phyloP scores from a whole-genome alignment of 2,113 vertebrate species.

The Cyanistes caeruleus region DNA sequence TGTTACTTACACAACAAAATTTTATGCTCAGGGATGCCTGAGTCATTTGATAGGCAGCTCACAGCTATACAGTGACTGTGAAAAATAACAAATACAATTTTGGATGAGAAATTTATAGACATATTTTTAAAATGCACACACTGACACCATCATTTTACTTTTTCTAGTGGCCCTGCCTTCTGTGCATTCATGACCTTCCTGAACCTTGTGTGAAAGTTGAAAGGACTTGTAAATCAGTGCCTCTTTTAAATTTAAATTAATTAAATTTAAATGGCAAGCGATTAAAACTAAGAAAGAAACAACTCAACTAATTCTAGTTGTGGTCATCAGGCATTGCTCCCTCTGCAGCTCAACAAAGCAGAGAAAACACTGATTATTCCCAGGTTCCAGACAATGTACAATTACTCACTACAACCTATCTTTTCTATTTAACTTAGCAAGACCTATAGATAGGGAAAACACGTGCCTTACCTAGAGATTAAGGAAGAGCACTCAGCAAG shows the following conservation, averaged over 20 bases:
- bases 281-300: slow-evolving; percentile 25
- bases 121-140: neutral
- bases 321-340: neutral
- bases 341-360: neutral
- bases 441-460: neutral
- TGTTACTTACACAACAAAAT: neutral
- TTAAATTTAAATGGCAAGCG: neutral
- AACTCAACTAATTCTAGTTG: neutral
- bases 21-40: neutral
- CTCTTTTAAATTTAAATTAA: neutral
- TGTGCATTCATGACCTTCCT: neutral
- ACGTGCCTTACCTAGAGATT: neutral
- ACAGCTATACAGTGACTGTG: neutral
- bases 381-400: neutral
- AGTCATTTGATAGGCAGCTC: slow-evolving; percentile 5
- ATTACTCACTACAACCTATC: neutral
- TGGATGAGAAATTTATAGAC: neutral
- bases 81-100: neutral
- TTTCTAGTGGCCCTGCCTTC: neutral
- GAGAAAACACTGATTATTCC: neutral
- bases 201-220: neutral
- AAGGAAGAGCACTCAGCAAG: neutral
- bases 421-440: neutral
- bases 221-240: neutral
- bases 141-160: neutral